phyloP scores from a whole-genome alignment of 2,888 invertebrate genomes.

The Gymnoscelis rufifasciata region DNA sequence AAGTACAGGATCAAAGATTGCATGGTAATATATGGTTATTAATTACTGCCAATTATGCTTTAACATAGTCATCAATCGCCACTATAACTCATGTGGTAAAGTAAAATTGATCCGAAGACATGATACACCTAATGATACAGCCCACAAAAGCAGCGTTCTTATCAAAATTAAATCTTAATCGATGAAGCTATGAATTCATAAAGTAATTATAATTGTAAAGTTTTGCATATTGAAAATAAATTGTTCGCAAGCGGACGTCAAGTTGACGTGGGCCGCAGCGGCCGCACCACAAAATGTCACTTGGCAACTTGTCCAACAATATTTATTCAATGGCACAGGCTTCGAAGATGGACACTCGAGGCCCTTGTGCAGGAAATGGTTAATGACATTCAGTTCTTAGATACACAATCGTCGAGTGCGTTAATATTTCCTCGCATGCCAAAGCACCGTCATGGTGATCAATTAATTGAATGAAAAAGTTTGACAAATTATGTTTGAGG shows the following conservation, averaged over 20 bases:
- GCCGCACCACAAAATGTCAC: conserved; percentile 64
- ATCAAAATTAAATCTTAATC: conserved; percentile 75
- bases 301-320: conserved; percentile 71
- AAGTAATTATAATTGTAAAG: conserved; percentile 70
- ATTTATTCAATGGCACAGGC: conserved; percentile 70
- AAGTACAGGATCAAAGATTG: conserved; percentile 21
- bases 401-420: conserved; percentile 59
- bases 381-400: conserved; percentile 72
- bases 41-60: conserved; percentile 27
- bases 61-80: conserved; percentile 34
- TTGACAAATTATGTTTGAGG: conserved; percentile 64
- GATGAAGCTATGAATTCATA: conserved; percentile 63
- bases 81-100: conserved; percentile 44
- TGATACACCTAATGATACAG: conserved; percentile 57
- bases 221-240: conserved; percentile 70
- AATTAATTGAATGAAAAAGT: conserved; percentile 67
- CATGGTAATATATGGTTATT: conserved; percentile 27
- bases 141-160: conserved; percentile 56
- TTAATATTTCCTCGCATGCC: conserved; percentile 54
- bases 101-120: conserved; percentile 32
- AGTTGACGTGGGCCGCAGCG: conserved; percentile 54
- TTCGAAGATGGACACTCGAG: conserved; percentile 66
- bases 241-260: conserved; percentile 52
- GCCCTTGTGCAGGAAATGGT: conserved; percentile 66
- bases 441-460: conserved; percentile 49